Conservation (phyloP, 2,113 vertebrate genomes). For the Oreochromis spilurus region DNA sequence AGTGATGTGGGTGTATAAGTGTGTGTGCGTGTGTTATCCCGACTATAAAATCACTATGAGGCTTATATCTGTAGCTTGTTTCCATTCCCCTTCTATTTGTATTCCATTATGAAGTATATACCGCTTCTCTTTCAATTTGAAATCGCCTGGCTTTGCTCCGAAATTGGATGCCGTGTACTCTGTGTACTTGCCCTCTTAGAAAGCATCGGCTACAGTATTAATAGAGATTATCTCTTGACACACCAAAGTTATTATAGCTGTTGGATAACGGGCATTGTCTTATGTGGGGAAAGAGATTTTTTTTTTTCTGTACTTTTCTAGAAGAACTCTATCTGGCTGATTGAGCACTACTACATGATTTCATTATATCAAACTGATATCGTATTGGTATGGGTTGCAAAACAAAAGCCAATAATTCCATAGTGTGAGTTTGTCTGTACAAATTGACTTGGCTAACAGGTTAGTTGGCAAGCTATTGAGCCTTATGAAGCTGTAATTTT, state of each 20-base stretch:
- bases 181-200: neutral
- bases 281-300: neutral
- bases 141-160: neutral
- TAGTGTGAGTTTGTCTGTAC: neutral
- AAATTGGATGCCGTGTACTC: neutral
- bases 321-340: neutral
- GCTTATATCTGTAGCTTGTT: neutral
- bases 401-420: neutral
- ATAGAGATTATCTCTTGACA: neutral
- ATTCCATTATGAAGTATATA: neutral
- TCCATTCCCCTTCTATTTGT: neutral
- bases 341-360: neutral
- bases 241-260: neutral
- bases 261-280: neutral
- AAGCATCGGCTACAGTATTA: neutral
- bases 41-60: neutral
- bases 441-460: slow-evolving; percentile 30
- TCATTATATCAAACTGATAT: neutral
- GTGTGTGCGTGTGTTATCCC: neutral
- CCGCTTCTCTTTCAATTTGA: neutral
- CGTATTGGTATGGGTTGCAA: neutral
- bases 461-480: slow-evolving; percentile 14
- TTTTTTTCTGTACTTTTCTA: neutral
- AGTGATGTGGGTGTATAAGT: neutral
- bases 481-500: slow-evolving; percentile 11